Percentiles rank a stretch among this genome's conserved stretches.
These are phyloP conservation scores for Arbacia lixula DNA, from an alignment of 53 echinoderm and acorn worm species.

Conservation along the genomic window DNA sequence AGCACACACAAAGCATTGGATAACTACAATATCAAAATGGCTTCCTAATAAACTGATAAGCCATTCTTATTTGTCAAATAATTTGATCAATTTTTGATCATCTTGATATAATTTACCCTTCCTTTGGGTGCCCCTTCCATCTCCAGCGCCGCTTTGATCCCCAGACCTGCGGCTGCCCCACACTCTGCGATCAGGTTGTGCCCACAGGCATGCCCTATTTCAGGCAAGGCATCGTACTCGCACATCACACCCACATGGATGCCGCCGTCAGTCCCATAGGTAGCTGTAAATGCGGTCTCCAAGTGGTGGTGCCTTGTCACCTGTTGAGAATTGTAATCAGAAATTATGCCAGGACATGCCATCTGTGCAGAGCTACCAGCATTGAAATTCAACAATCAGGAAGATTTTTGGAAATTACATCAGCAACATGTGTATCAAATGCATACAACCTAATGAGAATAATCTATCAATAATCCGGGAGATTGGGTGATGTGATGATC, in stretches of 20 bases:
- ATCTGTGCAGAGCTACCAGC: no score
- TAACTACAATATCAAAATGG: no score
- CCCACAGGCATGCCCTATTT: conserved; percentile 96
- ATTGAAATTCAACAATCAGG: neutral
- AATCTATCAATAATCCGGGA: no score
- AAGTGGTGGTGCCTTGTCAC: conserved; percentile 71
- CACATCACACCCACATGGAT: conserved; percentile 83
- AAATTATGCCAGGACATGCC: no score
- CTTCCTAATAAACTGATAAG: no score
- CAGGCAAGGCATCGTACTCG: conserved; percentile 96
- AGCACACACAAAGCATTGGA: no score
- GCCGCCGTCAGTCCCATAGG: conserved; percentile 84
- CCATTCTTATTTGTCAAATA: no score
- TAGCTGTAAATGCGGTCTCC: conserved; percentile 88
- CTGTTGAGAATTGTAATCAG: neutral
- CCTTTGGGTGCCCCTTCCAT: conserved; percentile 33
- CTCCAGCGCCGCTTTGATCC: conserved; percentile 86
- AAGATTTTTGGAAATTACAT: neutral
- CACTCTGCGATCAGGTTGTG: conserved; percentile 95
- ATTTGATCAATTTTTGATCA: no score
- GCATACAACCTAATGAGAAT: no score
- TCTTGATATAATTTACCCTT: conserved; percentile 67
- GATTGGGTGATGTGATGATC: no score
- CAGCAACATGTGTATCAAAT: no score
- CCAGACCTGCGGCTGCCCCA: conserved; percentile 85